Conservation (phyloP, 2,888 invertebrate species). For the Oligia latruncula region DNA sequence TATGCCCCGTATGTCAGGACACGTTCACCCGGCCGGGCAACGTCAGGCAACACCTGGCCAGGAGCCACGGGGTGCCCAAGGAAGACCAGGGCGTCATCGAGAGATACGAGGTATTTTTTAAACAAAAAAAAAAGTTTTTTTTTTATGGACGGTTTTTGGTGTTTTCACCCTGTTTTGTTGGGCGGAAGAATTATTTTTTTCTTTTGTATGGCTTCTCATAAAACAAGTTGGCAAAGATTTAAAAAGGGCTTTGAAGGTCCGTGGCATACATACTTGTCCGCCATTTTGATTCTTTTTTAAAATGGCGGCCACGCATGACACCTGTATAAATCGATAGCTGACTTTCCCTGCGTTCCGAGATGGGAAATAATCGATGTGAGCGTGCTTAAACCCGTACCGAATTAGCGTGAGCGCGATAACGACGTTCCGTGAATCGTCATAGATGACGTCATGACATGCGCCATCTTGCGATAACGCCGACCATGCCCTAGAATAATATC, state of each 20-base stretch:
- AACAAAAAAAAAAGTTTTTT: not conserved
- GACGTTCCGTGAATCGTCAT: no score
- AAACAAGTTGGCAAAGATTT: not conserved
- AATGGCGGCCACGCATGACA: no score
- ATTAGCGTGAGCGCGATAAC: no score
- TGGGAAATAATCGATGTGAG: no score
- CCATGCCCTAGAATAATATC: no score
- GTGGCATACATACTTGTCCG: no score
- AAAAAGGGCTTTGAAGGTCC: not conserved
- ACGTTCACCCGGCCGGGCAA: conserved; percentile 68
- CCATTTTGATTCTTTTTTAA: no score
- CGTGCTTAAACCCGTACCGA: no score
- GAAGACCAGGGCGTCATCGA: conserved; percentile 67
- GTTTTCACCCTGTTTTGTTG: conserved; percentile 8
- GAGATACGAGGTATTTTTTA: conserved; percentile 52
- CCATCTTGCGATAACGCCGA: no score
- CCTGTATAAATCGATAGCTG: no score
- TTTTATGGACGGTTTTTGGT: conserved; percentile 1
- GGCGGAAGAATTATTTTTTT: not conserved
- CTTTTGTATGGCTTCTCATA: not conserved
- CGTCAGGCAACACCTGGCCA: conserved; percentile 66
- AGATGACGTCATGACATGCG: no score
- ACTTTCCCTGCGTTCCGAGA: no score
- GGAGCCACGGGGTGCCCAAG: conserved; percentile 65
- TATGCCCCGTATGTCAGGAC: conserved; percentile 70